Evolutionary conservation across 2,797 vertebrate genomes (phyloP).

Genomic region (Adrianichthys oophorus): DNA sequence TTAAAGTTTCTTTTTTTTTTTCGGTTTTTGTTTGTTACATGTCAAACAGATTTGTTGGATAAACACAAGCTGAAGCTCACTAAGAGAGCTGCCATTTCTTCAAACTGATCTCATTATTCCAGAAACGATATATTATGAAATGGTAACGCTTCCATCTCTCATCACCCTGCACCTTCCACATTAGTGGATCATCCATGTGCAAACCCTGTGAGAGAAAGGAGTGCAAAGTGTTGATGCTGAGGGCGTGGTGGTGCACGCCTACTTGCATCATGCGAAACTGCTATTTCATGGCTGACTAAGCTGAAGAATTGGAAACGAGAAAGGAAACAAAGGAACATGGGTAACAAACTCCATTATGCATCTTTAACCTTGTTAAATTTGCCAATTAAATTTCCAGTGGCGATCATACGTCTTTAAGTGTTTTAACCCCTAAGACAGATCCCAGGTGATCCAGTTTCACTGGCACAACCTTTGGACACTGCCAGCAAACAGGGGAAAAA

Average conservation of each 20-base stretch:
- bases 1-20: too few relatives aligned
- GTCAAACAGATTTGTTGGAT: conserved; percentile 32
- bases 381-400: conserved; percentile 76
- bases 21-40: too few relatives aligned
- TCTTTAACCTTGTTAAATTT: conserved; percentile 73
- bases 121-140: conserved; percentile 55
- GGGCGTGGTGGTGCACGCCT: conserved; percentile 63
- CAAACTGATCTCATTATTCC: conserved; percentile 44
- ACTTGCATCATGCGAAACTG: conserved; percentile 68
- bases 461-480: conserved; percentile 8
- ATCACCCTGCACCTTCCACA: conserved; percentile 55
- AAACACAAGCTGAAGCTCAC: conserved; percentile 12
- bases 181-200: conserved; percentile 74
- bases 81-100: conserved; percentile 42
- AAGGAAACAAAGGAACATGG: conserved; percentile 76
- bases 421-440: conserved; percentile 26
- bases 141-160: conserved; percentile 46
- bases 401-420: conserved; percentile 53
- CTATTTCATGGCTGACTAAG: conserved; percentile 79
- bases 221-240: conserved; percentile 47
- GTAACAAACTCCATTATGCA: conserved; percentile 80
- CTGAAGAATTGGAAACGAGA: conserved; percentile 71
- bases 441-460: conserved; percentile 42
- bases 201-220: conserved; percentile 57
- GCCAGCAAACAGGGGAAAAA: conserved; percentile 12